A percentile compares a stretch with the other conserved stretches of the same genome.
These are phyloP conservation scores for Chirona hameri DNA, from an alignment of 2,888 invertebrate species.

Conservation along the genomic window DNA sequence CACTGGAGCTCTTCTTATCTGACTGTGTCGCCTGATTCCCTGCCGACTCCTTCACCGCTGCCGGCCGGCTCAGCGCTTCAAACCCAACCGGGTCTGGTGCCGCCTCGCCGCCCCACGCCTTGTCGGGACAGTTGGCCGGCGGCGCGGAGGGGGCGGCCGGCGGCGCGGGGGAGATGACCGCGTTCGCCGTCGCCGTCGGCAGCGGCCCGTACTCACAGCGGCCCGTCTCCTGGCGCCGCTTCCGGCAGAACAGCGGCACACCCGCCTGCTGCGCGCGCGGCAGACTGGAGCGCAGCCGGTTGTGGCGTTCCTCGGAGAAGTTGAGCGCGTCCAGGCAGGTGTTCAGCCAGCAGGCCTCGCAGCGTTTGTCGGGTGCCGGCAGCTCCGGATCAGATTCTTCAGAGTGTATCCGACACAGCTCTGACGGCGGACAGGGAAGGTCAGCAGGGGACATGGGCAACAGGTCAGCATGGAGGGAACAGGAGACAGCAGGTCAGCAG, in stretches of 20 bases:
- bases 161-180: neutral
- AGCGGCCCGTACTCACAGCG: constrained; percentile 1
- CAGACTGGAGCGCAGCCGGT: constrained; percentile 64
- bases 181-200: neutral
- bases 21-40: neutral
- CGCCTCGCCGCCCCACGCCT: neutral
- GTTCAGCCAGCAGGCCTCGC: constrained; percentile 82
- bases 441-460: too few relatives aligned
- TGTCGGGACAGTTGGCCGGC: neutral
- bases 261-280: constrained; percentile 59
- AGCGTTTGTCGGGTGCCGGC: constrained; percentile 48
- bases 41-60: neutral
- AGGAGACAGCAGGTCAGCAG: too few relatives aligned
- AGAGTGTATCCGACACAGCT: neutral
- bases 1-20: too few relatives aligned
- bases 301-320: constrained; percentile 65
- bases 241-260: constrained; percentile 30
- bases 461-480: too few relatives aligned
- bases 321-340: constrained; percentile 76
- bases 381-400: neutral
- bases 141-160: neutral
- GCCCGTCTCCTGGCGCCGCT: constrained; percentile 2
- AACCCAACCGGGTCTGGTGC: neutral
- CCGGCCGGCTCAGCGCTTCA: neutral
- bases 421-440: neutral